Evolutionary conservation across 2,113 vertebrate genomes (phyloP), one percentile per base, ranked within the genome.

Genomic region (Chaenocephalus aceratus): DNA sequence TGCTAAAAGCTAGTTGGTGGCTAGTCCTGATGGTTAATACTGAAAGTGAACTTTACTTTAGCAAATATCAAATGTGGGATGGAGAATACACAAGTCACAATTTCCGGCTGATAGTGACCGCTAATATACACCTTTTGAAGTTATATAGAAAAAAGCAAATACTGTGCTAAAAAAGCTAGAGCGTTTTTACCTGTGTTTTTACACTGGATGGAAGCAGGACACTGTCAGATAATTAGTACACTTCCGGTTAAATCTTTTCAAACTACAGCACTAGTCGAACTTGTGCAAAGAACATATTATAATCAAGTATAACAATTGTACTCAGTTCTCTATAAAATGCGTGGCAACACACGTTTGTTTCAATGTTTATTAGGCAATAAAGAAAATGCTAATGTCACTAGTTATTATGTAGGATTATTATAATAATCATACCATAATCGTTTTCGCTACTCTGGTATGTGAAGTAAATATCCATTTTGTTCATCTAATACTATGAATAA

Each of bases 101-200:
- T 1, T 12, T 2, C 44, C 2, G 6, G 1, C 15, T 61, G 23
- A 1, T 2, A 57, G 9, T 6, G 9, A 0, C 3, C 15, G 15
- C 4, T 34, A 4, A 45, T 18, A 14, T 1, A 58, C n/a, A 16
- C 10, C 5, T 0, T 30, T 11, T 23, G 1, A 2, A 11, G 18
- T 30, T 2, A 1, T 1, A 1, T 34, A 10, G 36, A 61, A 49
- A 8, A 13, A 41, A 5, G 2, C 5, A 36, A 30, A 48, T 54
- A 36, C 36, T 18, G 53, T 26, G 1, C 7, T 45, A 2, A 26
- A 71, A 46, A 7, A 18, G 36, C 59, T 9, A 1, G 16, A 51
- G 18, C 59, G 13, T 51, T 75, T 82, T 80, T 86, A 89, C 91
- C 88, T 90, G 88, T 67, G 54, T 70, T 77, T 85, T 82, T 67